A percentile compares a stretch with the other conserved stretches of the same genome.
Evolutionary conservation across 2,113 vertebrate species (phyloP).

Genomic region (Oryzias curvinotus): DNA sequence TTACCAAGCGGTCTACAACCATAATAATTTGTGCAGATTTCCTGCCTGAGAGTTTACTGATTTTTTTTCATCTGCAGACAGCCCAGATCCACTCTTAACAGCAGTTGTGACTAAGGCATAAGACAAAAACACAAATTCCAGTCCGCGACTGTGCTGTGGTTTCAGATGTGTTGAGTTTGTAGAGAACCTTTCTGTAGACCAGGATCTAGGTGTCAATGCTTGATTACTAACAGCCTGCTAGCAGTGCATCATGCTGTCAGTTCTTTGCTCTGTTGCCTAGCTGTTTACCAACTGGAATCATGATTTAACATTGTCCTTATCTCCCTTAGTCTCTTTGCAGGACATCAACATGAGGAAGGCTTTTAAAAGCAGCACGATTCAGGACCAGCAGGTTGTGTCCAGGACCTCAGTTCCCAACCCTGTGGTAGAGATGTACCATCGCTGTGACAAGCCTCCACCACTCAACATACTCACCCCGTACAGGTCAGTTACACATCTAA

Average conservation of each 20-base stretch:
- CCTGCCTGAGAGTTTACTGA: too few species aligned
- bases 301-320: not conserved
- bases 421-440: slow-evolving; percentile 91
- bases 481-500: slow-evolving; percentile 68
- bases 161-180: too few species aligned
- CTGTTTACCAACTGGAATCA: not conserved
- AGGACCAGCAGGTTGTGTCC: slow-evolving; percentile 93
- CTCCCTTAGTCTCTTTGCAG: slow-evolving; percentile 84
- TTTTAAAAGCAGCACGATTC: slow-evolving; percentile 90
- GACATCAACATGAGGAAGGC: slow-evolving; percentile 96
- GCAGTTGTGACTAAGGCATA: too few species aligned
- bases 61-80: too few species aligned
- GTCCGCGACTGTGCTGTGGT: too few species aligned
- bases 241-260: not conserved
- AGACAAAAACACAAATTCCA: too few species aligned
- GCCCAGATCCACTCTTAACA: too few species aligned
- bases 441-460: slow-evolving; percentile 88
- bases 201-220: too few species aligned
- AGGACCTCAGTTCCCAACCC: slow-evolving; percentile 90
- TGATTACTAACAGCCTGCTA: too few species aligned
- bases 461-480: slow-evolving; percentile 92
- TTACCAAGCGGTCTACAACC: too few species aligned
- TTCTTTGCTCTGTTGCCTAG: slow-evolving; percentile 2
- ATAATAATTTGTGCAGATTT: too few species aligned
- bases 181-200: too few species aligned